phyloP scores from a whole-genome alignment of 2,888 invertebrate genomes.

The Torymus auratus region DNA sequence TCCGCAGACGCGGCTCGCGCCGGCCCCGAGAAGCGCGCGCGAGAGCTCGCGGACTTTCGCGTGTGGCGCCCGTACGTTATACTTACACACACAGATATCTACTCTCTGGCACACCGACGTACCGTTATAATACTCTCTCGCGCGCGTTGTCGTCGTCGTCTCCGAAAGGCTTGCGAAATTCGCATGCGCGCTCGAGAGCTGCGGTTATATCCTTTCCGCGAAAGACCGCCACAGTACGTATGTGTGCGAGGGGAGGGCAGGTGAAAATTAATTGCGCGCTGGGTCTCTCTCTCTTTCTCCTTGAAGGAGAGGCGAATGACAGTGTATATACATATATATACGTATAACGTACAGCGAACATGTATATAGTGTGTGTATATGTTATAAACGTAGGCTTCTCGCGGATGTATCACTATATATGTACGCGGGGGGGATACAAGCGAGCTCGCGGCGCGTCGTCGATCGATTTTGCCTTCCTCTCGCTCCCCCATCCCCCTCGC shows the following conservation, averaged over 20 bases:
- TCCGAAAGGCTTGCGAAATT: no score
- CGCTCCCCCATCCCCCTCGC: conserved; percentile 22
- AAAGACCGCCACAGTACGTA: not conserved
- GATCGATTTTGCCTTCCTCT: conserved; percentile 48
- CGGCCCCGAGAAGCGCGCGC: not conserved
- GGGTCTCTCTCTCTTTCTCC: conserved; percentile 5
- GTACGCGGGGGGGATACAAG: not conserved
- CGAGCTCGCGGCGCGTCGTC: not conserved
- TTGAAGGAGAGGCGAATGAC: not conserved
- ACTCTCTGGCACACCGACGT: no score
- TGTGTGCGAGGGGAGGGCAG: conserved; percentile 22
- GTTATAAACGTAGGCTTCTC: no score
- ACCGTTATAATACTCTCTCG: no score
- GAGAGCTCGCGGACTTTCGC: no score
- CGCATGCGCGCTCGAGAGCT: no score
- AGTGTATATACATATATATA: not conserved
- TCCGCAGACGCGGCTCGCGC: conserved; percentile 36
- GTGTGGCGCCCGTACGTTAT: no score
- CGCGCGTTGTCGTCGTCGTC: no score
- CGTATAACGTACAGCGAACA: not conserved
- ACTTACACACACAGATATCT: no score
- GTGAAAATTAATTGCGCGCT: conserved; percentile 50
- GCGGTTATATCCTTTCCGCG: not conserved
- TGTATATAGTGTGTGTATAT: not conserved
- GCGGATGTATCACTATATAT: not conserved